A percentile compares a stretch with the other conserved stretches of the same genome.
phyloP scores from a whole-genome alignment of 2,797 vertebrate genomes.

The Echiichthys vipera region DNA sequence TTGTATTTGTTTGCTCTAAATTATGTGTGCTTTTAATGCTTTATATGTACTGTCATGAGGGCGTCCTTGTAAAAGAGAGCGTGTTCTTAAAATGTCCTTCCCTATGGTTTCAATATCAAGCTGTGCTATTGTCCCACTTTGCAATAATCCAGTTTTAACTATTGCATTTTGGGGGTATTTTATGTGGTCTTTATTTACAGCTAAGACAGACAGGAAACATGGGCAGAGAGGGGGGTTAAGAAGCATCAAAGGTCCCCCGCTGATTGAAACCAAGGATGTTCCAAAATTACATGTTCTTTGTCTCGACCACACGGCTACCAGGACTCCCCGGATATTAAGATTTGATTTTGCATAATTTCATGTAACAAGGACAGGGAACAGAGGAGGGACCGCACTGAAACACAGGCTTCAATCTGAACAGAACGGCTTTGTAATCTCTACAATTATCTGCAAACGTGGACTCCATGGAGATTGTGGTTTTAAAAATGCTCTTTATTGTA shows the following conservation, averaged over 20 bases:
- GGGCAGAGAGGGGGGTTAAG: neutral
- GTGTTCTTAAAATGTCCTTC: too few species aligned
- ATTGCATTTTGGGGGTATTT: too few species aligned
- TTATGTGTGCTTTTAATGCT: too few species aligned
- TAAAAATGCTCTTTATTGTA: constrained; percentile 9
- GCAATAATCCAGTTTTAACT: too few species aligned
- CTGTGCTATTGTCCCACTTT: too few species aligned
- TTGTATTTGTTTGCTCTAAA: too few species aligned
- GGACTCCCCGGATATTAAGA: neutral
- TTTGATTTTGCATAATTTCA: neutral
- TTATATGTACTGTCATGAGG: too few species aligned
- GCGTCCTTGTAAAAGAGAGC: too few species aligned
- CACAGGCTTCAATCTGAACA: neutral
- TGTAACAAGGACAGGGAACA: neutral
- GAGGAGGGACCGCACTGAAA: neutral
- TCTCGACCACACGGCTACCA: neutral
- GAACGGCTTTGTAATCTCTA: neutral
- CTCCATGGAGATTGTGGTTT: constrained; percentile 24
- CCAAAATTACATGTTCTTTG: too few species aligned
- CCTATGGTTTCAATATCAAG: too few species aligned
- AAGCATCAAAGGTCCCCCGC: neutral
- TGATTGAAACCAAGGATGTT: too few species aligned
- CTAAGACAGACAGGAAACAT: neutral
- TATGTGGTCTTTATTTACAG: neutral
- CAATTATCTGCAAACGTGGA: neutral